Evolutionary conservation across 2,113 vertebrate genomes (phyloP).

Genomic region (Peromyscus leucopus): DNA sequence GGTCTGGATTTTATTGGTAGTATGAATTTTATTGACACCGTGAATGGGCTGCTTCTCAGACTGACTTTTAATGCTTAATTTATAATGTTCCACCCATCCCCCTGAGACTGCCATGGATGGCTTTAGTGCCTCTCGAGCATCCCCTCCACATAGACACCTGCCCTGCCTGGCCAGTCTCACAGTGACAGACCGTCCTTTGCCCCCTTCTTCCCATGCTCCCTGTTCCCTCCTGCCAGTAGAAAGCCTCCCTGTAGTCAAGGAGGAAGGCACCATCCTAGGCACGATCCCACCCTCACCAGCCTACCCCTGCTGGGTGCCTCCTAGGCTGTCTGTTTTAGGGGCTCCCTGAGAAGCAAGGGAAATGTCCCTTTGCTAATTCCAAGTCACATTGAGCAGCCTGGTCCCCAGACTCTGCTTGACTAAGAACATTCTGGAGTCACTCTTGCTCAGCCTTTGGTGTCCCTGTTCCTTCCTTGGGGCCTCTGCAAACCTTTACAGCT

Average conservation of each 20-base stretch:
- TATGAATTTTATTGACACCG: conserved; percentile 11
- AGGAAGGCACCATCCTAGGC: neutral
- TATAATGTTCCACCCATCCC: neutral
- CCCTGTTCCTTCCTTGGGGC: neutral
- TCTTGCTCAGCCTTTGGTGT: no score
- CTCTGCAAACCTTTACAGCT: neutral
- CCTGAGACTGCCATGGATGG: no score
- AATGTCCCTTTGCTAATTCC: neutral
- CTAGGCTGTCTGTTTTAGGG: neutral
- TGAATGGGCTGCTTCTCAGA: neutral
- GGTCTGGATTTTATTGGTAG: neutral
- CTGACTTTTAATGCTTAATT: neutral
- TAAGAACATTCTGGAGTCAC: neutral
- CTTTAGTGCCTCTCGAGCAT: neutral
- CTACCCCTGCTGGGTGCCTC: neutral
- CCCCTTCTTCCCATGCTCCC: neutral
- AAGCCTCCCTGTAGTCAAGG: neutral
- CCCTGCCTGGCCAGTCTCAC: neutral
- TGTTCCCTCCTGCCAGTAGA: neutral
- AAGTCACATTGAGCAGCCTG: neutral
- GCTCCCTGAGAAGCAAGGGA: neutral
- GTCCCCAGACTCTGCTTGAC: neutral
- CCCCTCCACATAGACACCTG: neutral
- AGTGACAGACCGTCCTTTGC: neutral
- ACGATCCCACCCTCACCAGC: rapidly evolving